phyloP scores from a whole-genome alignment of 2,888 invertebrate species.

The Synergus gifuensis region DNA sequence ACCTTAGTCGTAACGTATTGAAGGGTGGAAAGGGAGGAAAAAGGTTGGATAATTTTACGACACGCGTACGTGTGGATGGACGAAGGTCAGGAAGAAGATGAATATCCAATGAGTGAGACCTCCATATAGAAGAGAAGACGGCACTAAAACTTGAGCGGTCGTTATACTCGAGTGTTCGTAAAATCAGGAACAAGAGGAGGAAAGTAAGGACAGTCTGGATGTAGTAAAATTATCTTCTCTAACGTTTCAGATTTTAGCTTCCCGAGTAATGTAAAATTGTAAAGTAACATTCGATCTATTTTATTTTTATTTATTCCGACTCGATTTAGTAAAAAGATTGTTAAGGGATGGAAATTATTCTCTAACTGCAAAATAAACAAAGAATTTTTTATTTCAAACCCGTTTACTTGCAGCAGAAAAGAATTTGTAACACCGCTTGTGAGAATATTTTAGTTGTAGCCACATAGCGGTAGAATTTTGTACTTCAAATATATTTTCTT shows the following conservation, averaged over 20 bases:
- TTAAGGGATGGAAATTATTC: not conserved
- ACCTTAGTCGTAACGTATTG: conserved; percentile 19
- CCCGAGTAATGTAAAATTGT: not conserved
- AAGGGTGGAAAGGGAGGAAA: not conserved
- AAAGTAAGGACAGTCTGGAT: conserved; percentile 3
- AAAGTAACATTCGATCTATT: not conserved
- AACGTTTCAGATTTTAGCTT: not conserved
- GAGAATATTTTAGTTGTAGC: not conserved
- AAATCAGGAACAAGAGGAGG: conserved; percentile 33
- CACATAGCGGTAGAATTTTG: not conserved
- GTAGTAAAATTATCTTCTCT: conserved; percentile 14
- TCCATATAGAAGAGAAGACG: conserved; percentile 17
- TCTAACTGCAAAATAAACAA: not conserved
- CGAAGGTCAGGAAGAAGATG: conserved; percentile 36
- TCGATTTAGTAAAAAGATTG: not conserved
- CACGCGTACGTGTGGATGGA: conserved; percentile 26
- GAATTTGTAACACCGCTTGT: not conserved
- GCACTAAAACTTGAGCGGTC: conserved; percentile 29
- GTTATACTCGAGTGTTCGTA: conserved; percentile 6
- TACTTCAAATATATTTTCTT: not conserved
- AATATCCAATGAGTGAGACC: conserved; percentile 37
- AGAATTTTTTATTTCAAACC: too few relatives aligned
- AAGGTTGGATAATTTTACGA: conserved; percentile 22
- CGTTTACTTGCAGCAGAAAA: not conserved
- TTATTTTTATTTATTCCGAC: not conserved